Evolutionary conservation across 1,140 invertebrate species (phyloP), one percentile per base, ranked within the genome.

Genomic region (Agraylea sexmaculata): DNA sequence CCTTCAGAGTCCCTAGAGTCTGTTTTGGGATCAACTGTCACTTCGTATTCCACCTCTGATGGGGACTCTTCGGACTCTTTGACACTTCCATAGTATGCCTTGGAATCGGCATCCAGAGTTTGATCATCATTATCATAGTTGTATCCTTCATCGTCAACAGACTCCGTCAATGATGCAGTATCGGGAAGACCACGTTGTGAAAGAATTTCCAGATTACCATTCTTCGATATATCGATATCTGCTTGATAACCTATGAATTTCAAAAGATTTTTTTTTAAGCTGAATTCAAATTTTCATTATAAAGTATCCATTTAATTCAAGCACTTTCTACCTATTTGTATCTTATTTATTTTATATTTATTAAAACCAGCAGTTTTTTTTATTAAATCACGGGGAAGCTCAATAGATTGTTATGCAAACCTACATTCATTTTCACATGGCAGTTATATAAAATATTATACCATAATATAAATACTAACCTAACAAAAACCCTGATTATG

Each of bases 221-320:
- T 20, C 23, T 43, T 51, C 7, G 55, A 37, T 4, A 56, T 45
- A 30, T 56, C 55, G 1, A 55, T 52, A 46, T 66, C 64, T 15
- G 58, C 52, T 54, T 66, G 61, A 42, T 62, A 65, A 51, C 58
- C 64, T 67, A 51, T 16, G 53, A 56, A 42, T 22, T n/a, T n/a
- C n/a, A n/a, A n/a, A n/a, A n/a, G n/a, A n/a, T n/a, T n/a, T n/a
- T n/a, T n/a, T n/a, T n/a, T n/a, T n/a, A n/a, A n/a, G n/a, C n/a
- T n/a, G n/a, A n/a, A n/a, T n/a, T n/a, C n/a, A n/a, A n/a, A n/a
- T n/a, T n/a, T n/a, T n/a, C n/a, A n/a, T n/a, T n/a, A n/a, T n/a
- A n/a, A n/a, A n/a, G n/a, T n/a, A n/a, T n/a, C n/a, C n/a, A n/a
- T n/a, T n/a, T n/a, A n/a, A n/a, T n/a, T n/a, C n/a, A n/a, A n/a